Conservation (phyloP, 2,888 invertebrate species). For the Tubiluchus corallicola region DNA sequence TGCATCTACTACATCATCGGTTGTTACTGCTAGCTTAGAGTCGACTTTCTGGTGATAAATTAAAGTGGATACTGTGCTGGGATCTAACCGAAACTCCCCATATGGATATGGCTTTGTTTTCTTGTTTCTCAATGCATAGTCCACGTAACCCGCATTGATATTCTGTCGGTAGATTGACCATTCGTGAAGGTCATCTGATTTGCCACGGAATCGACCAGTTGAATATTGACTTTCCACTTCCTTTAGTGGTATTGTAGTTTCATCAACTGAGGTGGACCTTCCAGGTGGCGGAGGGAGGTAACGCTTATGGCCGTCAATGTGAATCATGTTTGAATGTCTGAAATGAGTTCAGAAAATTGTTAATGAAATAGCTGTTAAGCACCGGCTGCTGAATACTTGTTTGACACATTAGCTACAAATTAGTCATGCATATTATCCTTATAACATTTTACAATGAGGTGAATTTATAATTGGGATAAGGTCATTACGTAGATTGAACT, state of each 20-base stretch:
- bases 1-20: not conserved
- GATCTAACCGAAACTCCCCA: not conserved
- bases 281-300: not conserved
- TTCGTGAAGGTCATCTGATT: not conserved
- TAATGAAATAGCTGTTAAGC: too few species aligned
- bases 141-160: not conserved
- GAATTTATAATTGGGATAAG: too few species aligned
- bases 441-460: too few species aligned
- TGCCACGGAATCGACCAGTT: not conserved
- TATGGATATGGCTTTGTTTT: not conserved
- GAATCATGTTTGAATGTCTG: not conserved
- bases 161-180: constrained; percentile 3
- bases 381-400: too few species aligned
- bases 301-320: not conserved
- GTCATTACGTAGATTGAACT: too few species aligned
- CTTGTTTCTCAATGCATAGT: not conserved
- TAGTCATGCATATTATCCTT: too few species aligned
- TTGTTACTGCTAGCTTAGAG: not conserved
- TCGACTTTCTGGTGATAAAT: not conserved
- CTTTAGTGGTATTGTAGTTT: not conserved
- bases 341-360: too few species aligned
- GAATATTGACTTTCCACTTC: not conserved
- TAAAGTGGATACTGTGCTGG: not conserved
- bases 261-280: too few species aligned
- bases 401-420: too few species aligned